Base-by-base conservation (phyloP, 2,797 vertebrate species). In the Melanogrammus aeglefinus region DNA sequence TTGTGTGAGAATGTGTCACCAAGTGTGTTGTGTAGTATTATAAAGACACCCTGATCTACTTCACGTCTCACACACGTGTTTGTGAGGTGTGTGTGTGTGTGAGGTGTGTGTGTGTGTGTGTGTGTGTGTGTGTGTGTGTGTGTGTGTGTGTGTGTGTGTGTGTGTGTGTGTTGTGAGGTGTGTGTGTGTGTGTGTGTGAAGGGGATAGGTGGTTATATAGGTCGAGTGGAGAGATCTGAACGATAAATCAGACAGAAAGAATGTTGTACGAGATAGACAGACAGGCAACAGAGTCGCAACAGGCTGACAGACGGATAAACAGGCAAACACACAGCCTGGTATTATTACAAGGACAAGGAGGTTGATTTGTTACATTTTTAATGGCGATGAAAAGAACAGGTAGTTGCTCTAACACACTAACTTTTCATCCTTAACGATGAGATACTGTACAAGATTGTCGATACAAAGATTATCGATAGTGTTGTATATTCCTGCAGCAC, bases 401-500 rank as follows among this genome's bases (percentile, higher is more conserved):
- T 8, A 63, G 51, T 24, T 87, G 83, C 85, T 85, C 78, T 69
- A 71, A 88, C 72, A 86, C 88, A 91, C 88, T 81, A 41, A 73
- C 78, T 31, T 79, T 87, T 82, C 57, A 88, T 90, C 88, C 90
- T 93, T 91, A 89, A 93, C 86, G 88, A 92, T 57, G 78, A 84
- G 80, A 88, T 87, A 92, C 94, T 95, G 93, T 95, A 95, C 94
- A 95, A 87, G 95, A 95, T 95, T 95, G 94, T 95, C 93, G 79
- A 91, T 92, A 94, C 90, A 90, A 92, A 88, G 91, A 90, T 92
- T 92, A 90, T 90, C 84, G 84, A 86, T 91, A 92, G 85, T 44
- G 72, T 82, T 76, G 90, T 91, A 87, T 91, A 88, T 89, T 91
- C 80, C 88, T 83, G 89, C 88, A 87, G 89, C 88, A 86, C 80